Evolutionary conservation across 1,140 invertebrate genomes (phyloP).

Genomic region (Theocolax elegans): DNA sequence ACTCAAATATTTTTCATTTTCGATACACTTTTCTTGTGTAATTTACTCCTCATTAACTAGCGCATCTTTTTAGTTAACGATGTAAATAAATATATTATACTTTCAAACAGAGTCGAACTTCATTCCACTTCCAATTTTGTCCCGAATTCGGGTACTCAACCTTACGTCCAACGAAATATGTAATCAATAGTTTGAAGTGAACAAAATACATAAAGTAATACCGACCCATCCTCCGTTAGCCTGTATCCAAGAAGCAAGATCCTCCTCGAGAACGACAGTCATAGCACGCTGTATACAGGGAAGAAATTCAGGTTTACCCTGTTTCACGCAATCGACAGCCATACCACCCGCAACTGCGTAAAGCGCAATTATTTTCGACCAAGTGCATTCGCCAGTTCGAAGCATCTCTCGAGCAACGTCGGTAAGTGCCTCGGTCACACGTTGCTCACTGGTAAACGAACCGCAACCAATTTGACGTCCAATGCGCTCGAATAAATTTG

Average conservation of each 20-base stretch:
- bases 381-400: slow-evolving; percentile 70
- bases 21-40: too few relatives aligned
- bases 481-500: slow-evolving; percentile 72
- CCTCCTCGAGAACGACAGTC: slow-evolving; percentile 73
- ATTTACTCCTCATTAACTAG: too few relatives aligned
- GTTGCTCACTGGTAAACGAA: slow-evolving; percentile 69
- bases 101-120: too few relatives aligned
- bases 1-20: too few relatives aligned
- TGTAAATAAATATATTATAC: too few relatives aligned
- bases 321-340: slow-evolving; percentile 76
- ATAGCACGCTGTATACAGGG: slow-evolving; percentile 72
- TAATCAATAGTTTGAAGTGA: too few relatives aligned
- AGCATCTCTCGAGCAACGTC: slow-evolving; percentile 73
- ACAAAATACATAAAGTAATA: slow-evolving; percentile 29
- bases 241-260: slow-evolving; percentile 76
- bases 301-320: slow-evolving; percentile 75
- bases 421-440: slow-evolving; percentile 68
- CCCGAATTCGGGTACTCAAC: too few relatives aligned
- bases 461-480: slow-evolving; percentile 71
- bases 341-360: slow-evolving; percentile 77
- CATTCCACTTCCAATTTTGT: too few relatives aligned
- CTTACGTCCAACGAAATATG: too few relatives aligned
- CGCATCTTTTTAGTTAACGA: too few relatives aligned
- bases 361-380: slow-evolving; percentile 77
- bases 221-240: slow-evolving; percentile 80